These are phyloP conservation scores for Potorous gilbertii DNA, from an alignment of 2,797 vertebrate species.

Conservation along the genomic window DNA sequence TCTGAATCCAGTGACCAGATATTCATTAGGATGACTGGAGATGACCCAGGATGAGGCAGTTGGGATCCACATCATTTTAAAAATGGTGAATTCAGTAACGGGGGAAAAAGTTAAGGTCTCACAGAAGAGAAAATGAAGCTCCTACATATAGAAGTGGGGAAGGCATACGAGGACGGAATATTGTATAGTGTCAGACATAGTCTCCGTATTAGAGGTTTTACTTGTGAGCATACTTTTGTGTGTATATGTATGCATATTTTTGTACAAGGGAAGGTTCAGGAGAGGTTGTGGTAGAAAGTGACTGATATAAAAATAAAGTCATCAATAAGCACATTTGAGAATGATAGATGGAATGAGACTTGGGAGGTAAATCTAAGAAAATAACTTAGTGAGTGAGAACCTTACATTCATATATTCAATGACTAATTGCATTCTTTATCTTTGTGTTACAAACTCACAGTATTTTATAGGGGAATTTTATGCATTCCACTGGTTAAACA, in stretches of 20 bases:
- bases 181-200: neutral
- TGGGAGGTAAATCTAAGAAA: neutral
- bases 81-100: neutral
- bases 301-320: neutral
- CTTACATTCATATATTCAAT: neutral
- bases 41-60: too few species aligned
- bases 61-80: neutral
- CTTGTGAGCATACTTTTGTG: fast-evolving
- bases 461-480: neutral
- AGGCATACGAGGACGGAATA: neutral
- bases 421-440: neutral
- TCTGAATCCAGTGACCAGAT: too few species aligned
- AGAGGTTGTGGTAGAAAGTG: neutral
- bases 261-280: neutral
- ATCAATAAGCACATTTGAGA: neutral
- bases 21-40: too few species aligned
- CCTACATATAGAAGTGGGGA: neutral
- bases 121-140: neutral
- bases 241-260: neutral
- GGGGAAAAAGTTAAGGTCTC: neutral
- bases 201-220: neutral
- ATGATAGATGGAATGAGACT: neutral
- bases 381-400: neutral
- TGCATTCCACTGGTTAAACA: neutral
- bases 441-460: neutral